A percentile compares a stretch with the other conserved stretches of the same genome.
Conservation (phyloP, 2,113 vertebrate genomes). For the Carassius gibelio region DNA sequence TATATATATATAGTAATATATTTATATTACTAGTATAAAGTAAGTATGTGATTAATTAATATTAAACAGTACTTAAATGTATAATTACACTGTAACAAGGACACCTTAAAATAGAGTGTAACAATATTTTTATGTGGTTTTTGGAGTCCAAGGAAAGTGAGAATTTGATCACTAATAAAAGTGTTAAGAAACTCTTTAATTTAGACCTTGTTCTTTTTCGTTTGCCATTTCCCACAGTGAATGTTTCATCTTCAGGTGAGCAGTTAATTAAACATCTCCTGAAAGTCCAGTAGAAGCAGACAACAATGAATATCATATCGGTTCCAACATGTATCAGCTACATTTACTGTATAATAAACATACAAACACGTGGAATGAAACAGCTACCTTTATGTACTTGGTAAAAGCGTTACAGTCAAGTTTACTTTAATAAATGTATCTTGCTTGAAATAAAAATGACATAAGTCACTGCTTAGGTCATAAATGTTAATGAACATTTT, state of each 20-base stretch:
- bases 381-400: neutral
- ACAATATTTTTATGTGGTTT: neutral
- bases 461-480: too few species aligned
- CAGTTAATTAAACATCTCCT: neutral
- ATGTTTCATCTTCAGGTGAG: neutral
- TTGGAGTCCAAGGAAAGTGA: neutral
- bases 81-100: too few species aligned
- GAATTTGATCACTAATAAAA: neutral
- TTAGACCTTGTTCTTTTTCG: neutral
- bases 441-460: neutral
- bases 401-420: neutral
- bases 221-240: neutral
- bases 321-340: neutral
- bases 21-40: too few species aligned
- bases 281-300: neutral
- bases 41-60: too few species aligned
- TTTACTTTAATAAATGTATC: too few species aligned
- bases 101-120: too few species aligned
- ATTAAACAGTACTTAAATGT: too few species aligned
- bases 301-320: neutral
- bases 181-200: neutral
- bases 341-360: neutral
- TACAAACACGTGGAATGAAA: neutral
- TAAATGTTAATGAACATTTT: neutral
- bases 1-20: too few species aligned